Evolutionary conservation across 2,797 vertebrate species (phyloP).

Genomic region (Myotis daubentonii): DNA sequence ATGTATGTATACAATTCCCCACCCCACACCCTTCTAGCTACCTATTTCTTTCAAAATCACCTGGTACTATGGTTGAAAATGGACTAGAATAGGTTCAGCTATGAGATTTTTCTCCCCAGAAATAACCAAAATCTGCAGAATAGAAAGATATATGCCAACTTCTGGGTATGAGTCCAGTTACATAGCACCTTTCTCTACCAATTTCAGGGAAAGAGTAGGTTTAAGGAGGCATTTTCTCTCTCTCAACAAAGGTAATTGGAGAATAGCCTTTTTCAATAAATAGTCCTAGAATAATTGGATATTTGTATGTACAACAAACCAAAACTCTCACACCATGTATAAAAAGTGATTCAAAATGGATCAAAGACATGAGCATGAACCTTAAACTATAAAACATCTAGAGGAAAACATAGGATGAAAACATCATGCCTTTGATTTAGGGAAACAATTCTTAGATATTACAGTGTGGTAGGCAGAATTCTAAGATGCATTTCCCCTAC

Average conservation of each 20-base stretch:
- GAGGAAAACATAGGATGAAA: neutral
- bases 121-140: constrained; percentile 35
- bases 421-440: neutral
- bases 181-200: neutral
- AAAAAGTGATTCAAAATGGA: neutral
- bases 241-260: neutral
- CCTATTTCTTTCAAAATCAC: neutral
- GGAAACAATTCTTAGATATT: neutral
- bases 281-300: neutral
- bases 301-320: neutral
- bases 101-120: neutral
- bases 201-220: neutral
- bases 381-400: neutral
- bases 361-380: neutral
- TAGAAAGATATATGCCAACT: neutral
- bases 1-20: neutral
- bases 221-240: neutral
- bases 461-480: neutral
- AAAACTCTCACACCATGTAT: neutral
- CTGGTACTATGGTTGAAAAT: neutral
- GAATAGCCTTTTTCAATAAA: neutral
- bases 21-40: neutral
- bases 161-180: neutral
- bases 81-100: neutral
- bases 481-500: too few relatives aligned